These are phyloP conservation scores for Hippopotamyrus pictus DNA, from an alignment of 2,797 vertebrate species.

Conservation along the genomic window DNA sequence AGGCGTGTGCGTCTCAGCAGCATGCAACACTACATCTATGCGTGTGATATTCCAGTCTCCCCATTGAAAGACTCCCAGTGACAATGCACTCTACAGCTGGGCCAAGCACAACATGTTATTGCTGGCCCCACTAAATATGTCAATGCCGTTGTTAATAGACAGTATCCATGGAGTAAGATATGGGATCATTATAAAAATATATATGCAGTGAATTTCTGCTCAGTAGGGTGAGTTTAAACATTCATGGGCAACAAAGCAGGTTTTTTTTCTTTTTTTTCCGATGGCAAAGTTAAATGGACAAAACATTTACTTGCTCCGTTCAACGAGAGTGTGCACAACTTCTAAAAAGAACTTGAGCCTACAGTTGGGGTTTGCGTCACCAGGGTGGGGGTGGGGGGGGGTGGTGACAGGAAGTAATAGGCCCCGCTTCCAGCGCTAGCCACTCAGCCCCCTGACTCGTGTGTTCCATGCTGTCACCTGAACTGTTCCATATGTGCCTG, in stretches of 20 bases:
- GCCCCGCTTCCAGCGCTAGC: constrained; percentile 39
- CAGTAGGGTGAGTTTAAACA: background rate
- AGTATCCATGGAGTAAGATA: background rate
- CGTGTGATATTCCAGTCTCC: background rate
- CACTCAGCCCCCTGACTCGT: constrained; percentile 47
- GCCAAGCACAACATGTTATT: background rate
- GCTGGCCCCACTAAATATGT: background rate
- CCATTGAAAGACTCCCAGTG: background rate
- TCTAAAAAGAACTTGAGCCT: background rate
- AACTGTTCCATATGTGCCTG: constrained; percentile 61
- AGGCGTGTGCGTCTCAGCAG: background rate
- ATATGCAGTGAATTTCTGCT: background rate
- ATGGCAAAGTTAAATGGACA: background rate
- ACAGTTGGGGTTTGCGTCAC: background rate
- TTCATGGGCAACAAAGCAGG: background rate
- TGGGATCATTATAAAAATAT: background rate
- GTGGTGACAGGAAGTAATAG: constrained; percentile 32
- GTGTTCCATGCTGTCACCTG: constrained; percentile 62
- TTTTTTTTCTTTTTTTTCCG: background rate
- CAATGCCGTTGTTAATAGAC: background rate
- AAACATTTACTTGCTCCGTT: constrained; percentile 21
- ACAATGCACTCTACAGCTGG: background rate
- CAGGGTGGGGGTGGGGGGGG: background rate
- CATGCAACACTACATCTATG: background rate
- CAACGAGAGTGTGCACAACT: constrained; percentile 22